phyloP scores from a whole-genome alignment of 2,113 vertebrate genomes.

The Mohoua ochrocephala region DNA sequence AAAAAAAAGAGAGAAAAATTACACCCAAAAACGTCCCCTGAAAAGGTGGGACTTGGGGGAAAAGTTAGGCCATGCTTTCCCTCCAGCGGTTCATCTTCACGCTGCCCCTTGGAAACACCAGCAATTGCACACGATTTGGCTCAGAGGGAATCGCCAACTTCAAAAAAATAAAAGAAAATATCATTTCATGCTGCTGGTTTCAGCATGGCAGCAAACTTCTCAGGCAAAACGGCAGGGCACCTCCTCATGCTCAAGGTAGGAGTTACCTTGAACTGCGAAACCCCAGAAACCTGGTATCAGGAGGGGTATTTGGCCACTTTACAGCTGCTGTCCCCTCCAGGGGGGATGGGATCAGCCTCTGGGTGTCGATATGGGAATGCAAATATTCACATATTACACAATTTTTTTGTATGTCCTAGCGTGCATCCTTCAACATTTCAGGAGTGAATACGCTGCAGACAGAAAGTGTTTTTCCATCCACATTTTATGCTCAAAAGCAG shows the following conservation, averaged over 20 bases:
- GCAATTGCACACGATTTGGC: background rate
- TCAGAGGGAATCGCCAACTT: background rate
- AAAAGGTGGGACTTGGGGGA: background rate
- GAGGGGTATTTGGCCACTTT: background rate
- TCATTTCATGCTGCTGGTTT: background rate
- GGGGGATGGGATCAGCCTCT: background rate
- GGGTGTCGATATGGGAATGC: fast-evolving
- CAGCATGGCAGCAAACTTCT: background rate
- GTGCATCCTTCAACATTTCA: background rate
- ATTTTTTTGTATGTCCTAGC: background rate
- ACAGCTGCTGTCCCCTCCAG: background rate
- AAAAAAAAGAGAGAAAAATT: background rate
- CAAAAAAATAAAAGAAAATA: background rate
- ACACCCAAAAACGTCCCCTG: background rate
- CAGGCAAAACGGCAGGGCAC: background rate
- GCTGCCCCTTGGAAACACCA: background rate
- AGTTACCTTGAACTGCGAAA: background rate
- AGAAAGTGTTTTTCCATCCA: background rate
- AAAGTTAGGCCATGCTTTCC: background rate
- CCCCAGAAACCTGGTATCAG: fast-evolving
- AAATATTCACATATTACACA: background rate
- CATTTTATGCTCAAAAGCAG: background rate
- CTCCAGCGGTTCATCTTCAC: background rate
- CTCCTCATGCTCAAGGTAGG: background rate
- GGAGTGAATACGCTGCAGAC: background rate